phyloP scores from a whole-genome alignment of 1,140 invertebrate genomes.

The Drosophila punjabiensis region DNA sequence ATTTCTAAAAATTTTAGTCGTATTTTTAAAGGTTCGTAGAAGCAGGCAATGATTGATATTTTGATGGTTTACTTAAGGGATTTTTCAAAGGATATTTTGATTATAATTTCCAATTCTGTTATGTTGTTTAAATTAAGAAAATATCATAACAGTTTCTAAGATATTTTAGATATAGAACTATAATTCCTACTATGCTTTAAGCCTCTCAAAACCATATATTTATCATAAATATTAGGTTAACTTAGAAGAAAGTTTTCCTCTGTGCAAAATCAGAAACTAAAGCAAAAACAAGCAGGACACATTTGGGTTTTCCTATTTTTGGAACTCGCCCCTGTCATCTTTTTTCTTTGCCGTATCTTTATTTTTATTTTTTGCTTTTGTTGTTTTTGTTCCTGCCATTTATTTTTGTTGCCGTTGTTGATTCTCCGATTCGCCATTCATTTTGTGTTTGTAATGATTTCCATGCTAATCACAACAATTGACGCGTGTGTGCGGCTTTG shows the following conservation, averaged over 20 bases:
- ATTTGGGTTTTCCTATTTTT: slow-evolving; percentile 66
- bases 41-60: background rate
- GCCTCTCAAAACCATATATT: background rate
- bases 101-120: background rate
- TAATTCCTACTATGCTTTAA: background rate
- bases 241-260: background rate
- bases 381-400: slow-evolving; percentile 20
- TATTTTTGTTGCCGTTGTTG: slow-evolving; percentile 45
- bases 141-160: background rate
- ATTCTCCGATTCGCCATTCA: slow-evolving; percentile 73
- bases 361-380: background rate
- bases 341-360: slow-evolving; percentile 12
- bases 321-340: slow-evolving; percentile 38
- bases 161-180: background rate
- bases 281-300: slow-evolving; percentile 38
- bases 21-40: background rate
- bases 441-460: slow-evolving; percentile 80
- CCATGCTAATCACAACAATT: slow-evolving; percentile 83
- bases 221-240: no score
- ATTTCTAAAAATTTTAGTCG: accelerated
- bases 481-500: slow-evolving; percentile 71
- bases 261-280: slow-evolving; percentile 30
- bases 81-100: background rate
- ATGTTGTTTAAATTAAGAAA: background rate
- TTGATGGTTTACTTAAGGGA: background rate